Evolutionary conservation across 2,797 vertebrate species (phyloP).

Genomic region (Myripristis murdjan): DNA sequence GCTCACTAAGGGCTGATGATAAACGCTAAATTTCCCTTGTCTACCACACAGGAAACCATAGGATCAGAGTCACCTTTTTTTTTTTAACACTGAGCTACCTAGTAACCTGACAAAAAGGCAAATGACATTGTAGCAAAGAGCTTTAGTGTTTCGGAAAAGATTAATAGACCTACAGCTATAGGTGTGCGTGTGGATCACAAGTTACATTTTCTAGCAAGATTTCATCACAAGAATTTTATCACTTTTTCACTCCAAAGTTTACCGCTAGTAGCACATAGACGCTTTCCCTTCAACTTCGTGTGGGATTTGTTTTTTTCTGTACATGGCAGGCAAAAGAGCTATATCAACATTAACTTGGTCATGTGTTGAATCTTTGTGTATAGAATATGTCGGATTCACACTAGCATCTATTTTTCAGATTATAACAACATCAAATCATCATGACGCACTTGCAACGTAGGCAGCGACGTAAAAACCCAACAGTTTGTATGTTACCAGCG

Average conservation of each 20-base stretch:
- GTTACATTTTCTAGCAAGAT: constrained; percentile 35
- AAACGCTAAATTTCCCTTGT: constrained; percentile 30
- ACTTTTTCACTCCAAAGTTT: constrained; percentile 13
- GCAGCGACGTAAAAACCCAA: constrained; percentile 48
- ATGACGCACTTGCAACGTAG: constrained; percentile 40
- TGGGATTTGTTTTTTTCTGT: constrained; percentile 38
- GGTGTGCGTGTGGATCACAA: constrained; percentile 42
- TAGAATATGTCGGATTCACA: constrained; percentile 19
- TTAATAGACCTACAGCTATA: constrained; percentile 41
- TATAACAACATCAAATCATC: constrained; percentile 30
- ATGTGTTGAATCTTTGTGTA: constrained; percentile 29
- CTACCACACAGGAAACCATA: constrained; percentile 52
- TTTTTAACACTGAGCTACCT: too few relatives aligned
- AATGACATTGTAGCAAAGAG: constrained; percentile 32
- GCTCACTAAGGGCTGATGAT: constrained; percentile 55
- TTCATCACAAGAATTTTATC: constrained; percentile 27
- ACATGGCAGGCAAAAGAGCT: constrained; percentile 66
- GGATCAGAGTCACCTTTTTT: constrained; percentile 14
- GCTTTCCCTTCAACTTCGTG: constrained; percentile 25
- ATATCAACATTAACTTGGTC: constrained; percentile 36
- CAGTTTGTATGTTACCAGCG: constrained; percentile 52
- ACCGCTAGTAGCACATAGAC: constrained; percentile 55
- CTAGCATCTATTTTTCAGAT: constrained; percentile 24
- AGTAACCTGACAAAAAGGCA: constrained; percentile 44
- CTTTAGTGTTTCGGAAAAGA: constrained; percentile 26